These are phyloP conservation scores for Penelope pileata DNA, from an alignment of 2,113 vertebrate species.

Conservation along the genomic window DNA sequence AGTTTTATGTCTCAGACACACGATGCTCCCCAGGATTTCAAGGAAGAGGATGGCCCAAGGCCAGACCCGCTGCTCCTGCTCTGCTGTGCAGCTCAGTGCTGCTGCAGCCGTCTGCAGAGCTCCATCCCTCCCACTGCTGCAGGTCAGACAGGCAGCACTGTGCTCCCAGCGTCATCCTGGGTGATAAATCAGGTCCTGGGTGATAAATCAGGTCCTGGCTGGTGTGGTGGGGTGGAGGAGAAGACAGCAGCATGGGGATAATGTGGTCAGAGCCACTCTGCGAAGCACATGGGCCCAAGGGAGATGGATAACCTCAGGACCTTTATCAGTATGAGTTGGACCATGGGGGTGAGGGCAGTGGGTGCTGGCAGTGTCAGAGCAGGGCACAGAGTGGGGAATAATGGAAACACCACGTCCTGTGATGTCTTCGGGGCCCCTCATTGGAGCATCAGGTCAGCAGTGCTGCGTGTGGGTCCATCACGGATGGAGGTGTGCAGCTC, in stretches of 20 bases:
- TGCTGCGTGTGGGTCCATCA: fast-evolving
- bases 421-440: neutral
- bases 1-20: neutral
- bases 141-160: no score
- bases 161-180: neutral
- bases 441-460: neutral
- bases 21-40: neutral
- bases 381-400: neutral
- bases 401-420: neutral
- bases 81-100: neutral
- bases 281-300: no score
- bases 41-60: neutral
- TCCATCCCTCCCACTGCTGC: no score
- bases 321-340: neutral
- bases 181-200: neutral
- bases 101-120: neutral
- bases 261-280: neutral
- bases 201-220: neutral
- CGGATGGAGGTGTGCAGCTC: neutral
- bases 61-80: neutral
- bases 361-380: neutral
- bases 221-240: neutral
- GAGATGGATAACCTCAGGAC: neutral
- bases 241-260: neutral
- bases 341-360: neutral